Percentiles rank a stretch among this genome's conserved stretches.
phyloP scores from a whole-genome alignment of 2,888 invertebrate genomes.

The Drosophila anceps region DNA sequence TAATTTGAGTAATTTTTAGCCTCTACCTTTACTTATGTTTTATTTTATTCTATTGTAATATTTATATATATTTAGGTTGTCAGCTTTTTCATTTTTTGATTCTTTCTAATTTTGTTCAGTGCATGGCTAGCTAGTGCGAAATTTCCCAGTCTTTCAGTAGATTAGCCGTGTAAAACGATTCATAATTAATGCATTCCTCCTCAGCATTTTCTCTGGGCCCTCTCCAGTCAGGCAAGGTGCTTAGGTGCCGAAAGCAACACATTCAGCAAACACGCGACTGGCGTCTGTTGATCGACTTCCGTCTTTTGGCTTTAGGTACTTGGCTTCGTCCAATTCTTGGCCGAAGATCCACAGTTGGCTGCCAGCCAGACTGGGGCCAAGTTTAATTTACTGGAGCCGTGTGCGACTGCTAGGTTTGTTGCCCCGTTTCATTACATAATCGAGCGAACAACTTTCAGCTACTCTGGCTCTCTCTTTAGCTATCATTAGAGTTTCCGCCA shows the following conservation, averaged over 20 bases:
- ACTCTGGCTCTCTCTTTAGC: not conserved
- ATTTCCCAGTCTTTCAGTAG: constrained; percentile 52
- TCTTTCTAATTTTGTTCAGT: not conserved
- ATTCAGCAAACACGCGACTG: constrained; percentile 63
- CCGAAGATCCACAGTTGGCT: constrained; percentile 50
- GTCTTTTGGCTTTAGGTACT: constrained; percentile 29
- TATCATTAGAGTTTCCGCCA: constrained; percentile 15
- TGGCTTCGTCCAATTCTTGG: constrained; percentile 1
- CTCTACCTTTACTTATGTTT: too few species aligned
- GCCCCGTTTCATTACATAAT: constrained; percentile 64
- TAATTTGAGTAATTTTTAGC: not conserved
- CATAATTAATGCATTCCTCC: constrained; percentile 68
- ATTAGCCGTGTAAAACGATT: constrained; percentile 55
- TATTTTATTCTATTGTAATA: too few species aligned
- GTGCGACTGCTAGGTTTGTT: constrained; percentile 54
- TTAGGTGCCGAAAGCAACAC: constrained; percentile 72
- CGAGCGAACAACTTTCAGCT: constrained; percentile 54
- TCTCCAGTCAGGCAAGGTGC: not conserved
- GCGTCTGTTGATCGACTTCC: constrained; percentile 50
- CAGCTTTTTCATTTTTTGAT: not conserved
- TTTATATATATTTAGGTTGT: not conserved
- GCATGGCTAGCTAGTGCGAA: constrained; percentile 57
- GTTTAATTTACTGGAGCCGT: constrained; percentile 51
- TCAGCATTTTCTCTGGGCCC: not conserved
- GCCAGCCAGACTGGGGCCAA: constrained; percentile 57